Evolutionary conservation across 2,888 invertebrate genomes (phyloP), one percentile per base, ranked within the genome.

Genomic region (Argyresthia albistria): DNA sequence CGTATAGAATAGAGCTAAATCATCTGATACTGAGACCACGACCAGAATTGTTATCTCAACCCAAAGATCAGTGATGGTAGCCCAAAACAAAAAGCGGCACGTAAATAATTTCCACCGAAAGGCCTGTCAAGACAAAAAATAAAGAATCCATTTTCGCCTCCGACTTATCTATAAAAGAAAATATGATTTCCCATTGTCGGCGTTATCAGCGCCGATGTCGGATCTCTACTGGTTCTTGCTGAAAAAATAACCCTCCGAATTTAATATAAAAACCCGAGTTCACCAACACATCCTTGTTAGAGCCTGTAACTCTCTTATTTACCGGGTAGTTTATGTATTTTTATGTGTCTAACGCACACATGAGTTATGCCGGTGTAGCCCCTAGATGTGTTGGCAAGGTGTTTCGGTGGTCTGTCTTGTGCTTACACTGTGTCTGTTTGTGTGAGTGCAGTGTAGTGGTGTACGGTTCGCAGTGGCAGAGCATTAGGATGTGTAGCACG

Each of bases 401-500:
- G 80, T 77, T 70, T 68, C 67, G 69, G 70, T 65, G 48, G 46
- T 46, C 25, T 35, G 47, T 52, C 43, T 49, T 10, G 14, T 9
- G 8, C 39, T 1, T 39, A n/a, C 39, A 39, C 4, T 39, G 51
- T 54, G 54, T 52, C 42, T 55, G 50, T 63, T 70, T 76, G 75
- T 73, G 76, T 66, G 75, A 64, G 62, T 66, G 59, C 61, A 73
- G 75, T 78, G 78, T 80, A 82, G 70, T 14, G 12, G 75, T 75
- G 70, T 70, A 65, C 67, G 73, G 73, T 72, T 73, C 70, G 74
- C 73, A 74, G 73, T 14, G 45, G 35, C 25, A n/a, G 63, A 63
- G 67, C 78, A 84, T 88, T 83, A 82, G 84, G 73, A 86, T 83
- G 84, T 71, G 69, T 69, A 78, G 77, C 83, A 84, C 87, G 86